Base-by-base conservation (phyloP, 2,888 invertebrate genomes). In the Stenolophus ochropezus region DNA sequence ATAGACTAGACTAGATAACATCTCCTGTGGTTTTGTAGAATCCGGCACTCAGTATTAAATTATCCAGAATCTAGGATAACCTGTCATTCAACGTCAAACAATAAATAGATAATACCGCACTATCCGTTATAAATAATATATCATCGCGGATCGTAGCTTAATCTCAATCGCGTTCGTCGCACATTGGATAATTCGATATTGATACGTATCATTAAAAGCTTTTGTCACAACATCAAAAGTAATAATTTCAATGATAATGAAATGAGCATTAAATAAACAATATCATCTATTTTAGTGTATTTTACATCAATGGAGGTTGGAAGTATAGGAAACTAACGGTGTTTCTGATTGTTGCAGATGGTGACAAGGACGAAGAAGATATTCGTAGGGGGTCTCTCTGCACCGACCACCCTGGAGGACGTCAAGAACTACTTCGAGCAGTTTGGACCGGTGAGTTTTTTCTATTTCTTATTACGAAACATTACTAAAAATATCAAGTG, bases 341-440 rank as follows among this genome's bases (percentile, higher is more conserved):
- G 2, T 33, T 33, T 65, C 0, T 14, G 27, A 18, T 33, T 69
- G 6, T 94, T 94, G 1, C 94, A 99, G 98, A 98, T 99, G 98
- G 98, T 99, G 91, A 98, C 98, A 92, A 96, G 98, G 93, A 99
- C 99, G 93, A 99, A 99, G 96, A 99, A 99, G 93, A 98, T 99
- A 92, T 99, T 99, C 93, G 98, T 99, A 90, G 99, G 99, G 88
- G 99, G 99, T 89, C 94, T 99, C 88, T 99, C 99, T 88, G 98
- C 99, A 89, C 97, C 98, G 89, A 99, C 99, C 90, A 99, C 99
- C 89, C 94, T 99, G 90, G 99, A 99, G 92, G 99, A 99, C 91
- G 98, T 99, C 90, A 99, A 98, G 94, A 97, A 96, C 92, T 99
- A 99, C 92, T 99, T 99, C 92, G 98, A 98, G 92, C 98, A 98